Conservation (phyloP, 2,797 vertebrate species). For the Phoxinus dragarum region DNA sequence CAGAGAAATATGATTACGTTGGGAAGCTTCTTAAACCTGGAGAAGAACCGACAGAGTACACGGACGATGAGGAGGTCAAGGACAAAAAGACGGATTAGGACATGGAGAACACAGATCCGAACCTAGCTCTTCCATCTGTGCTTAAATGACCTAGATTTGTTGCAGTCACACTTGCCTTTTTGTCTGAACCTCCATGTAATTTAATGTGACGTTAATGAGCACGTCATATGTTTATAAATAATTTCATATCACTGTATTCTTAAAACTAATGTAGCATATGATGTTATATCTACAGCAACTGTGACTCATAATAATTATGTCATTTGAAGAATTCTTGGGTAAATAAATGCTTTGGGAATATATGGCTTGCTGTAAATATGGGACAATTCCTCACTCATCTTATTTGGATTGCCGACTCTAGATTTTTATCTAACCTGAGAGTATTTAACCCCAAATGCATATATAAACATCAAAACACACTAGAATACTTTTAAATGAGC, state of each 20-base stretch:
- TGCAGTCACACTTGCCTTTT: constrained; percentile 37
- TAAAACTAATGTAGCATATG: constrained; percentile 5
- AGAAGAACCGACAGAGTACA: constrained; percentile 93
- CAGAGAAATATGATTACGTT: constrained; percentile 94
- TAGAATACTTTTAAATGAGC: not conserved
- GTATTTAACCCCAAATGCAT: constrained; percentile 12
- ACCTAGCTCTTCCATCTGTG: not conserved
- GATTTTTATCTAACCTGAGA: constrained; percentile 7
- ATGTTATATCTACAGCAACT: constrained; percentile 6
- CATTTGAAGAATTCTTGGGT: constrained; percentile 25
- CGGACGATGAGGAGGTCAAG: constrained; percentile 89
- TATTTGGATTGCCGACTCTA: constrained; percentile 3
- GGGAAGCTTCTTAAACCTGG: constrained; percentile 94
- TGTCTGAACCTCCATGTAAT: constrained; percentile 22
- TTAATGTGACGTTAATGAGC: constrained; percentile 45
- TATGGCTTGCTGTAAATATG: constrained; percentile 20
- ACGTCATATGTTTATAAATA: constrained; percentile 20
- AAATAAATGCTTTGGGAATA: not conserved
- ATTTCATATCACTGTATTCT: constrained; percentile 19
- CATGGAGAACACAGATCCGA: constrained; percentile 54
- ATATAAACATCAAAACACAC: not conserved
- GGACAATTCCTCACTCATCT: not conserved
- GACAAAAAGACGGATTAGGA: constrained; percentile 88
- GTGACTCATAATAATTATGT: constrained; percentile 1
- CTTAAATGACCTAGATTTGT: constrained; percentile 13